Percentiles rank a stretch among this genome's conserved stretches.
Conservation (phyloP, 2,888 invertebrate species). For the Sesia apiformis region DNA sequence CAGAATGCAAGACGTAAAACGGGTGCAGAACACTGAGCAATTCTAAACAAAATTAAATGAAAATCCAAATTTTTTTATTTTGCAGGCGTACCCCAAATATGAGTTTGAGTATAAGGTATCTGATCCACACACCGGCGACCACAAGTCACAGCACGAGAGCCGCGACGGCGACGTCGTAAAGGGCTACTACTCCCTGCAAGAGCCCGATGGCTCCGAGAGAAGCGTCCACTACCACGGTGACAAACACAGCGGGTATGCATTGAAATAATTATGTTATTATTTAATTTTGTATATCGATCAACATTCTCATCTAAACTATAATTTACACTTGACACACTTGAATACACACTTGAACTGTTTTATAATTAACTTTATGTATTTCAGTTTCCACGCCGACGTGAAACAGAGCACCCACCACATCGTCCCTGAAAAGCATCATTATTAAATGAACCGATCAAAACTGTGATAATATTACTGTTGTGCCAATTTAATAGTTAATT, state of each 20-base stretch:
- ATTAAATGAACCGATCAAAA: conserved; percentile 17
- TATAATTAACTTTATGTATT: conserved; percentile 7
- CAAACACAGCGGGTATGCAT: conserved; percentile 39
- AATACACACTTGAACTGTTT: not conserved
- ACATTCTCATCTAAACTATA: not conserved
- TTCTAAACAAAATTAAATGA: not conserved
- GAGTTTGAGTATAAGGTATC: conserved; percentile 58
- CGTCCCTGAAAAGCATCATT: conserved; percentile 40
- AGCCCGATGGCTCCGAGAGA: conserved; percentile 61
- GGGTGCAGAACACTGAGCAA: not conserved
- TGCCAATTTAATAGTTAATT: no score
- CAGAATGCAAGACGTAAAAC: no score
- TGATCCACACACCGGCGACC: conserved; percentile 65
- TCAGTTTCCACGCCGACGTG: conserved; percentile 21
- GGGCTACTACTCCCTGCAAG: conserved; percentile 69
- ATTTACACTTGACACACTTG: not conserved
- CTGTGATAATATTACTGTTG: not conserved
- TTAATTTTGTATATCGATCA: no score
- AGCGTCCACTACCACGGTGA: conserved; percentile 32
- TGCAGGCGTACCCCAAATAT: conserved; percentile 30
- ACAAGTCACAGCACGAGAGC: conserved; percentile 56
- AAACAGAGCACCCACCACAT: conserved; percentile 22
- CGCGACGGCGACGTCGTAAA: conserved; percentile 71
- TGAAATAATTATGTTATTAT: not conserved
- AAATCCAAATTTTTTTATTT: not conserved